Percentiles rank a stretch among this genome's conserved stretches.
Conservation (phyloP, 2,888 invertebrate genomes). For the Chymomyza amoena region DNA sequence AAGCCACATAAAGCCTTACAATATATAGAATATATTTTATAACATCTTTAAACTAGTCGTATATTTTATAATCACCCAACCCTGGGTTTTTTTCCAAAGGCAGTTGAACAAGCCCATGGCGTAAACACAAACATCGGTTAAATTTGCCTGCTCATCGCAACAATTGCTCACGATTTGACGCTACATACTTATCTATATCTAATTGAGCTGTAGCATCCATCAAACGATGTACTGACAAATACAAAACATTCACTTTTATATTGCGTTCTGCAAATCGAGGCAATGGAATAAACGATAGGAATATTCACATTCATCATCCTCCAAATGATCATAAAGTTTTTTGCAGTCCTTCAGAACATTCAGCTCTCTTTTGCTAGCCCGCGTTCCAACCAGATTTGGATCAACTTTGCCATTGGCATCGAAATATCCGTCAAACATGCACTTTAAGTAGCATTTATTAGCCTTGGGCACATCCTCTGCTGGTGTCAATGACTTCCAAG, state of each 20-base stretch:
- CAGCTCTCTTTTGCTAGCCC: background rate
- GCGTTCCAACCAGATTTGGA: background rate
- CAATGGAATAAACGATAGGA: background rate
- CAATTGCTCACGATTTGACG: background rate
- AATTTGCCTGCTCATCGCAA: background rate
- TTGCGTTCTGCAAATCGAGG: background rate
- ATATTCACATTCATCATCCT: background rate
- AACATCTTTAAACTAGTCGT: background rate
- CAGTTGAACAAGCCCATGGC: background rate
- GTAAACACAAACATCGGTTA: background rate
- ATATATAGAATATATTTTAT: too few species aligned
- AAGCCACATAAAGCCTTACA: too few species aligned
- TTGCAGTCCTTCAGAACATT: background rate
- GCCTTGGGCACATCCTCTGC: background rate
- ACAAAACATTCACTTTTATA: background rate
- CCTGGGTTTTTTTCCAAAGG: background rate
- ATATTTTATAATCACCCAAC: background rate
- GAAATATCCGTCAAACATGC: background rate
- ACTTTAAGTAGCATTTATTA: background rate
- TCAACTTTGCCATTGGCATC: background rate
- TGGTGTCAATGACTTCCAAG: background rate
- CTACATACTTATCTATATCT: background rate
- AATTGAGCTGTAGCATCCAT: background rate
- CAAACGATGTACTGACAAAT: background rate
- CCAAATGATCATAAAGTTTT: background rate